Base-by-base conservation (phyloP, 2,888 invertebrate genomes). In the Pseudococcus jackbeardsleyi region DNA sequence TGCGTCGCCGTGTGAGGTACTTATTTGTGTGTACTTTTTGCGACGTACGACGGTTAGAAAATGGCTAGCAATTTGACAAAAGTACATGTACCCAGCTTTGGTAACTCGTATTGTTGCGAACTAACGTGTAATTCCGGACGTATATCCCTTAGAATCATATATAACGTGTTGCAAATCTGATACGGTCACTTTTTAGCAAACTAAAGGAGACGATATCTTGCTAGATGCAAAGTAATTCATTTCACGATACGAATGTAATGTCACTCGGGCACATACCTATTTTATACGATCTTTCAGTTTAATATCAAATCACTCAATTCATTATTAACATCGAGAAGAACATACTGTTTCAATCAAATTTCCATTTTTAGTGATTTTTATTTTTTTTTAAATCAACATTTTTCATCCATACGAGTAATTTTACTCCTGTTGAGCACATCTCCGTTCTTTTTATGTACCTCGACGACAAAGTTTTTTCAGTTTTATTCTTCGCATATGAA, bases 41-140 rank as follows among this genome's bases (percentile, higher is more conserved):
- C 17, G 42, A 42, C 26, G 9, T 72, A 77, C 39, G 39, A 33
- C 39, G 39, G 39, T 77, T n/a, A 39, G 77, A 42, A 77, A 77
- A 77, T 77, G 77, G 77, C 77, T 33, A 77, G 77, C 77, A 39
- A 77, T 39, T 39, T 77, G 39, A 72, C 72, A 72, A 72, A 72
- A 72, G 72, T 22, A 72, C n/a, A 54, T 54, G 54, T 54, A 54
- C 54, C n/a, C n/a, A 54, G 48, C 48, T 50, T 0, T 12, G 11
- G 48, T 15, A 11, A 12, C 15, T 50, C 48, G 22, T 72, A 72
- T 72, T 72, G 72, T 33, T 72, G 12, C 15, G 26, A 9, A 26
- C 26, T 8, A 26, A 26, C 72, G 26, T 33, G 26, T 72, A 72
- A 72, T 26, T 72, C 33, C 72, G 4, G 26, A 72, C 33, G 72